Conservation (phyloP, 2,113 vertebrate genomes). For the Chroicocephalus ridibundus region DNA sequence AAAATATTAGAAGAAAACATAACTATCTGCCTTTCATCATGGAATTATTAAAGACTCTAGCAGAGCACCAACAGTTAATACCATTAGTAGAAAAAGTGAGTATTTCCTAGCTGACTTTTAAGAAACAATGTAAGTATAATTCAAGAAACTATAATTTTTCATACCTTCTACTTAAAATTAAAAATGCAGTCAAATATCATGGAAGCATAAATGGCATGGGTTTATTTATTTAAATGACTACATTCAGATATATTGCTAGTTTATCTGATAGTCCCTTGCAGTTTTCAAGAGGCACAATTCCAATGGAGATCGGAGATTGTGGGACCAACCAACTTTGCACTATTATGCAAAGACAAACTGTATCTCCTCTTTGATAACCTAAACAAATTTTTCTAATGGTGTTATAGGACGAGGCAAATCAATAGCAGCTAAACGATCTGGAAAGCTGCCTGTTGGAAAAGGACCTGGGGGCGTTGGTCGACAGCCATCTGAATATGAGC, state of each 20-base stretch:
- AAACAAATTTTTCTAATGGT: not conserved
- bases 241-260: not conserved
- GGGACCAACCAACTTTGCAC: not conserved
- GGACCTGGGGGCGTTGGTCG: not conserved
- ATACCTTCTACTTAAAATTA: not conserved
- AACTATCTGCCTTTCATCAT: slow-evolving; percentile 98
- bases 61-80: slow-evolving; percentile 96
- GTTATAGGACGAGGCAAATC: not conserved
- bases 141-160: not conserved
- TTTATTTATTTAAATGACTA: not conserved
- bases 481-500: not conserved
- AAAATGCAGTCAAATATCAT: not conserved
- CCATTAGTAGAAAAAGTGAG: slow-evolving; percentile 95
- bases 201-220: not conserved
- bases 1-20: slow-evolving; percentile 98
- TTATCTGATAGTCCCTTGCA: not conserved
- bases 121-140: not conserved
- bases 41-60: slow-evolving; percentile 97
- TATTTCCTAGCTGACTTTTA: not conserved
- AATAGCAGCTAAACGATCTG: fast-evolving
- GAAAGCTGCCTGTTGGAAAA: not conserved
- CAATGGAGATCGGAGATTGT: not conserved
- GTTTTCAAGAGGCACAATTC: not conserved
- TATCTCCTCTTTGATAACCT: not conserved
- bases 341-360: not conserved